A percentile compares a stretch with the other conserved stretches of the same genome.
These are phyloP conservation scores for Marasmarcha lunaedactyla DNA, from an alignment of 2,888 invertebrate genomes.

Conservation along the genomic window DNA sequence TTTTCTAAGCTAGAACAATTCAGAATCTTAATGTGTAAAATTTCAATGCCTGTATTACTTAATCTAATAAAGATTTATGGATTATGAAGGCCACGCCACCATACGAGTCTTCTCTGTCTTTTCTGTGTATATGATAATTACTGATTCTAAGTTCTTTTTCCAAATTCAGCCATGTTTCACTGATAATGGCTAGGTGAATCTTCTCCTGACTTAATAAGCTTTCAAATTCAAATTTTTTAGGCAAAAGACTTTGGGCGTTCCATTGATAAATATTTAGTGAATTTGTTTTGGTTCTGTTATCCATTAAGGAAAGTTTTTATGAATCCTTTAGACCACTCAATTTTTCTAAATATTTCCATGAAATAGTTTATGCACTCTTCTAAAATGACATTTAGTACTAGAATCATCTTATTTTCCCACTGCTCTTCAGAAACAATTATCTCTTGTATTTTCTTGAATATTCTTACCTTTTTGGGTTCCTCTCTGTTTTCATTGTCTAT, in stretches of 20 bases:
- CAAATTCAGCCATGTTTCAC: background rate
- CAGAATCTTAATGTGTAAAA: background rate
- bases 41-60: background rate
- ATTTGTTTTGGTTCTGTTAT: no score
- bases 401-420: no score
- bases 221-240: background rate
- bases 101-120: background rate
- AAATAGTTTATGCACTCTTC: no score
- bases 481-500: no score
- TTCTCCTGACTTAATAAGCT: background rate
- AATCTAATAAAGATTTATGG: background rate
- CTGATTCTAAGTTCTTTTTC: background rate
- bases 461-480: no score
- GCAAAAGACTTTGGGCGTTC: background rate
- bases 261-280: background rate
- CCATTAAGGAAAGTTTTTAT: no score
- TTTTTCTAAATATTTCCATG: no score
- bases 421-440: no score
- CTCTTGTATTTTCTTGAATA: no score
- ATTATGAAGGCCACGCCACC: background rate
- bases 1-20: background rate
- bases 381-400: no score
- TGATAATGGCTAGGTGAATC: background rate
- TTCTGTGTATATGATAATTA: background rate
- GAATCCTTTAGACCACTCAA: no score